phyloP scores from a whole-genome alignment of 2,797 vertebrate species.

The Microchirus variegatus region DNA sequence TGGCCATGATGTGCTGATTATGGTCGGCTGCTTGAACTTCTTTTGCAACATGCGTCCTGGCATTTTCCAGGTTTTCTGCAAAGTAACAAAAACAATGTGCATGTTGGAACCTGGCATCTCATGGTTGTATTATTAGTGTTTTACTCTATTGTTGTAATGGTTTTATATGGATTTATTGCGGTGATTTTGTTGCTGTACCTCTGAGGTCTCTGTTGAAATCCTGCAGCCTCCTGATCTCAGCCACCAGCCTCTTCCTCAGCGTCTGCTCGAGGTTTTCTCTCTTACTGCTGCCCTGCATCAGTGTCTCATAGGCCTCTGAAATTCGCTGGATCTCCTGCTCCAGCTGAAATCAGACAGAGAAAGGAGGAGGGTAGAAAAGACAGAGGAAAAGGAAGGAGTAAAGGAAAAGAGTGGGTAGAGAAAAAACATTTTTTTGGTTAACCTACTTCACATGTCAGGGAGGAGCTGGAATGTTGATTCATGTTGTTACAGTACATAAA shows the following conservation, averaged over 20 bases:
- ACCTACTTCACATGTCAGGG: constrained; percentile 57
- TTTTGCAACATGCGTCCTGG: constrained; percentile 89
- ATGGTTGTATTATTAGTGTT: neutral
- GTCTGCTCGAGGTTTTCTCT: constrained; percentile 93
- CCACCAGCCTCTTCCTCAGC: constrained; percentile 90
- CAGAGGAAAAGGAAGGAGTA: neutral
- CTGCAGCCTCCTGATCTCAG: constrained; percentile 92
- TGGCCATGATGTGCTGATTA: constrained; percentile 91
- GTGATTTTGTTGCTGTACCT: constrained; percentile 75
- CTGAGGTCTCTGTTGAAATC: constrained; percentile 94
- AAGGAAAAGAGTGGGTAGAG: constrained; percentile 23
- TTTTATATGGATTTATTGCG: too few relatives aligned
- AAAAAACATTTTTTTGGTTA: constrained; percentile 57
- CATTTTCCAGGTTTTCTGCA: constrained; percentile 92
- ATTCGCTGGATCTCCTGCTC: constrained; percentile 96
- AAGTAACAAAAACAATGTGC: constrained; percentile 21
- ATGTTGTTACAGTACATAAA: constrained; percentile 53
- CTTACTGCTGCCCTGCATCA: constrained; percentile 93
- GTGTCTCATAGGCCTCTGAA: constrained; percentile 93
- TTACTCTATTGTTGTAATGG: neutral
- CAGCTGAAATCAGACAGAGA: constrained; percentile 78
- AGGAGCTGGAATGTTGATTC: constrained; percentile 61
- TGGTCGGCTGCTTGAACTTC: constrained; percentile 90
- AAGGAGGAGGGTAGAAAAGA: constrained; percentile 8
- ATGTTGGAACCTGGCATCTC: too few relatives aligned